Base-by-base conservation (phyloP, 2,113 vertebrate species). In the Pollachius pollachius region DNA sequence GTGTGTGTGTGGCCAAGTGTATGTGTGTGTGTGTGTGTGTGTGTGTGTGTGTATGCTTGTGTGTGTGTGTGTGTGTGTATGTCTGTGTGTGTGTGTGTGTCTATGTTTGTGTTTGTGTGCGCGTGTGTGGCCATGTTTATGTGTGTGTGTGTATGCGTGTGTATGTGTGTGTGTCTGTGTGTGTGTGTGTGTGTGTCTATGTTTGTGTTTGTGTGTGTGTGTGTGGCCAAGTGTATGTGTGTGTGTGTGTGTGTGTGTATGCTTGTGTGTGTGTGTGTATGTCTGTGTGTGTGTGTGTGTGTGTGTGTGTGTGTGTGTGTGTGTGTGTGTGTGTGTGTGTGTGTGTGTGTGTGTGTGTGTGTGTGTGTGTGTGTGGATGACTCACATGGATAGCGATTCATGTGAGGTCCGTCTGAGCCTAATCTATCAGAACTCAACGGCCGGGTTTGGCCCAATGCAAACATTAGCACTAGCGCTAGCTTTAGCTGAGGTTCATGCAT, bases 291-390 rank as follows among this genome's bases (percentile, higher is more conserved):
- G 54, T 56, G 54, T 56, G 54, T 56, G 54, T 56, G 54, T 56
- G 54, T 56, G 54, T 2, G 54, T 56, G 54, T 56, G 54, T 56
- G 54, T 56, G 54, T 56, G 54, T 56, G 54, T 56, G 54, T 56
- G 54, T 56, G 13, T 56, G 54, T 56, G 54, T 56, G 54, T 16
- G 1, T 16, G 15, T 16, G 15, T 16, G 15, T 56, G 54, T 16
- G 1, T 56, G 54, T 17, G 15, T 57, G 54, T 57, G 54, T 57
- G 8, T 17, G 65, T 64, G 37, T 48, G 56, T 30, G 52, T 64
- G 61, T 71, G 69, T n/a, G 23, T 58, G 23, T 67, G 74, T 62
- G 65, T 74, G 74, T 74, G 65, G 82, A 76, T 77, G 73, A 77
- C 74, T 78, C 73, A 48, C 4, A 68, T n/a, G 17, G 65, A 69